These are phyloP conservation scores for Sebastes steindachneri DNA, from an alignment of 2,797 vertebrate genomes.

Conservation along the genomic window DNA sequence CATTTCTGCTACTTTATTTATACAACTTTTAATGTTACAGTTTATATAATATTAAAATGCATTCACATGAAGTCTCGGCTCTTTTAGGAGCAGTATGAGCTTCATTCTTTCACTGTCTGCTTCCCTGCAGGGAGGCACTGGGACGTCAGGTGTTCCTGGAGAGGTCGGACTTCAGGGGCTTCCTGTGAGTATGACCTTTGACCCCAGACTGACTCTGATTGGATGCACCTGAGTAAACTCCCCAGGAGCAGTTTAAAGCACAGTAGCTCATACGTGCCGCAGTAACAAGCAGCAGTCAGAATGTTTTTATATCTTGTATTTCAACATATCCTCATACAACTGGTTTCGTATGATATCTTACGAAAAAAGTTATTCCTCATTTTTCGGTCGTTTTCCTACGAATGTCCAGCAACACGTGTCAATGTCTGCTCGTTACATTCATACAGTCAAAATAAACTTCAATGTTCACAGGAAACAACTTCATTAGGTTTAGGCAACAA, in stretches of 20 bases:
- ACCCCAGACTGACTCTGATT: conserved; percentile 43
- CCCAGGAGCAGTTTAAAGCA: neutral
- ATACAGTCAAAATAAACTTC: no score
- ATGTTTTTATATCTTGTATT: neutral
- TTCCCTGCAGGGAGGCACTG: conserved; percentile 87
- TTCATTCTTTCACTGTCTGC: conserved; percentile 16
- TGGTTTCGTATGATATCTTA: no score
- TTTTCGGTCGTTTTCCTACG: no score
- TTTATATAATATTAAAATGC: neutral
- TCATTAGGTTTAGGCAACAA: no score
- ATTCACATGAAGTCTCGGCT: neutral
- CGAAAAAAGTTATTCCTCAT: no score
- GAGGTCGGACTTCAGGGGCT: conserved; percentile 92
- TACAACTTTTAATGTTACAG: neutral
- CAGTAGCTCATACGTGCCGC: neutral
- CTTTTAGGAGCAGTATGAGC: neutral
- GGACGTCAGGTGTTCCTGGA: conserved; percentile 90
- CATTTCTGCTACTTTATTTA: neutral
- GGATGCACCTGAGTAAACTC: conserved; percentile 52
- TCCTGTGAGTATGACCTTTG: conserved; percentile 88
- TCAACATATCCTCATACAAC: no score
- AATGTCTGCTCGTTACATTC: no score
- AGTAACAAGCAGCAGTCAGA: neutral
- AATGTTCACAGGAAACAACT: no score
- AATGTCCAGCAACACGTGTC: no score